Evolutionary conservation across 2,113 vertebrate genomes (phyloP), one percentile per base, ranked within the genome.

Genomic region (Salvator merianae): DNA sequence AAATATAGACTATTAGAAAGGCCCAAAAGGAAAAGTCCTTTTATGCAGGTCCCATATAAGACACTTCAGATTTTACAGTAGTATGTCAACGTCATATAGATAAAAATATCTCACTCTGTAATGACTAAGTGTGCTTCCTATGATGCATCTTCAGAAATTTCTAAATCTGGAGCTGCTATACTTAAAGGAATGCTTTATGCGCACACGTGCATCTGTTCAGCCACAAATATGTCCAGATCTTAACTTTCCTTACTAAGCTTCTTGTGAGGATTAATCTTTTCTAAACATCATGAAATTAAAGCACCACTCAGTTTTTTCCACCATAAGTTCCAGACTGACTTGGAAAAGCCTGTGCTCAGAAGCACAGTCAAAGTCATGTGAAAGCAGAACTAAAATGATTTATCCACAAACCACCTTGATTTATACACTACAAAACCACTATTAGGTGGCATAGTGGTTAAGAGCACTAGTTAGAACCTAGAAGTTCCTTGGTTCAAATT

Each of bases 21-120:
- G 82, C 66, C 12, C 82, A 68, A 43, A 24, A 47, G 16, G 85
- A 69, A 69, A 82, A 38, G 70, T 88, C 66, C 38, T 91, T 50
- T 73, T 26, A 71, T 10, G 32, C 63, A 62, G 68, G 50, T 14
- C 8, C 16, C 26, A 36, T 55, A 0, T 0, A 50, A 4, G 59
- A 59, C 55, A 1, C 5, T 62, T 80, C 59, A 26, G 32, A 40
- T 69, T 90, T 77, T 38, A 14, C 3, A 0, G 0, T 43, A 59
- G 55, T 4, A 82, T 16, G 69, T 75, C 55, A 59, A 80, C 16
- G 69, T 75, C 77, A 62, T n/a, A 55, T 7, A 74, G 75, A 83
- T 73, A 34, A 79, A 83, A 72, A 83, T 73, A 83, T 30, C 34
- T 53, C 69, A 55, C 53, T 40, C 74, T 66, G 32, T 13, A 26